Evolutionary conservation across 2,888 invertebrate genomes (phyloP), one percentile per base, ranked within the genome.

Genomic region (Alentia gelatinosa): DNA sequence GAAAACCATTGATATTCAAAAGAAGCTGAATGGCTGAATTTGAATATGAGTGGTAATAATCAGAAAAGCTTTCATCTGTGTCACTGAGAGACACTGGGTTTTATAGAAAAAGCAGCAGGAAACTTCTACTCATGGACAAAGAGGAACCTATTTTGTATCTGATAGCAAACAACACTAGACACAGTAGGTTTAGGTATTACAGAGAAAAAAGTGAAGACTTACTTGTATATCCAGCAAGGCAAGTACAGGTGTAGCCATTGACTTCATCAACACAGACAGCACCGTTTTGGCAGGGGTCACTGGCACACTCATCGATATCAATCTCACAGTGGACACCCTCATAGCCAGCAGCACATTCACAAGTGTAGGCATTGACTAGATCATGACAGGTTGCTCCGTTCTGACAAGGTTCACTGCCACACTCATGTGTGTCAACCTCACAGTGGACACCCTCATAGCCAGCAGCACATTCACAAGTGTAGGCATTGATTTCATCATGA

Each of bases 261-360:
- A 90, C 47, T 0, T 90, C 7, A 23, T 90, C 99, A 74, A 92
- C 90, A 95, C 98, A 99, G 75, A 97, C 97, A 40, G 98, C 98
- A 0, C 98, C 98, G 94, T 98, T 99, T 95, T 98, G 98, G 95
- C 86, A 86, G 0, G 86, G 86, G 35, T 86, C 33, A 23, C 86
- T 86, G 47, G 19, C 86, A 86, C 86, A 86, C 47, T 86, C 86
- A 47, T 86, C 86, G 9, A 47, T 86, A 33, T 86, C 86, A 0
- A 90, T 86, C 30, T 86, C 86, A 86, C 86, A 86, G 50, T 86
- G 86, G 1, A 47, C 86, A 50, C 47, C 47, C 35, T 86, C 47
- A 30, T 86, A 86, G 23, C 86, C 86, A 42, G 86, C 47, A 33
- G 47, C 86, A 86, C 86, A 86, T 5, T 23, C 26, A 50, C 86